Conservation (phyloP, 2,888 invertebrate species). For the Hyalella azteca region DNA sequence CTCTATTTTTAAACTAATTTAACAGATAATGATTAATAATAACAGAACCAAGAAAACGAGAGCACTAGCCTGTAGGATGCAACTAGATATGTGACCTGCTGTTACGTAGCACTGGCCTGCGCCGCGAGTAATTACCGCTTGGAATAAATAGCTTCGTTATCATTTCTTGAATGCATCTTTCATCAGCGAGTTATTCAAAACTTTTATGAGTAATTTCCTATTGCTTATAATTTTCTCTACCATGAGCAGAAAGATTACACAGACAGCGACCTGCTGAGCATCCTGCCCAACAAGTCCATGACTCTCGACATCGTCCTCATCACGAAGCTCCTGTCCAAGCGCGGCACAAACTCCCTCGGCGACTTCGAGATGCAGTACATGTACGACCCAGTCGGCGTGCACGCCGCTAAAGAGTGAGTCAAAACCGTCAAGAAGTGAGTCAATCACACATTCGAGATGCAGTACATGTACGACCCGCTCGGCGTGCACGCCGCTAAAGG, state of each 20-base stretch:
- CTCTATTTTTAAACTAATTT: too few species aligned
- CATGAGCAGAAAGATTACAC: constrained; percentile 60
- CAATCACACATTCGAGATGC: constrained; percentile 63
- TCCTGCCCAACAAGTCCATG: constrained; percentile 62
- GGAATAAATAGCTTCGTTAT: too few species aligned
- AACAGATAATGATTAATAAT: too few species aligned
- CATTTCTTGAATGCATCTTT: too few species aligned
- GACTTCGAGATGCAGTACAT: constrained; percentile 65
- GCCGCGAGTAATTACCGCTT: too few species aligned
- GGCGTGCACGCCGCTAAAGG: constrained; percentile 61
- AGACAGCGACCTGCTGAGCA: constrained; percentile 62
- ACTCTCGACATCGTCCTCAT: constrained; percentile 65
- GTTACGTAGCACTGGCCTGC: too few species aligned
- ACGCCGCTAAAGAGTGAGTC: constrained; percentile 62
- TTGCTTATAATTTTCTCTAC: not conserved
- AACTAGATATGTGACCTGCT: too few species aligned
- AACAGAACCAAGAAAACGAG: too few species aligned
- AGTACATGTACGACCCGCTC: constrained; percentile 63
- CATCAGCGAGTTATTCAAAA: too few species aligned
- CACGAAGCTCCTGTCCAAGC: constrained; percentile 63
- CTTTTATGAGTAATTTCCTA: too few species aligned
- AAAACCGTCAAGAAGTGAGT: not conserved
- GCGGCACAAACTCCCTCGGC: constrained; percentile 64
- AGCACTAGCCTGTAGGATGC: too few species aligned
- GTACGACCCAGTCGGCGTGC: constrained; percentile 62